Conservation (phyloP, 2,888 invertebrate genomes). For the Antitype chi region DNA sequence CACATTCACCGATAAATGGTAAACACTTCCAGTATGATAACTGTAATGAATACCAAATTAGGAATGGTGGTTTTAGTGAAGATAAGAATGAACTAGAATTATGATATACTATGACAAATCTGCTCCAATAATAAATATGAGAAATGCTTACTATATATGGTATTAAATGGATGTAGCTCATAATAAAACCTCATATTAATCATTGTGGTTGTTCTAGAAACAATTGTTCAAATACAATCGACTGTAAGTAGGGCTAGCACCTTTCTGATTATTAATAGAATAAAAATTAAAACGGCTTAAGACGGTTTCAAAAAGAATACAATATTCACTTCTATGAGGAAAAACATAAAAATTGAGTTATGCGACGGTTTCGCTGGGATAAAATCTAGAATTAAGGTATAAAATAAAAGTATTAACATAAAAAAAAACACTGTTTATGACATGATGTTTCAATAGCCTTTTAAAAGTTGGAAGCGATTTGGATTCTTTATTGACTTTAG, state of each 20-base stretch:
- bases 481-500: no score
- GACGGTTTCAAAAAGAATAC: no score
- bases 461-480: no score
- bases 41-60: conserved; percentile 15
- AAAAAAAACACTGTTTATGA: no score
- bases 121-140: conserved; percentile 1
- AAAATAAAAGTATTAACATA: no score
- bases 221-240: conserved; percentile 64
- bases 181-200: conserved; percentile 44
- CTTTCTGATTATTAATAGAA: no score
- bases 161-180: conserved; percentile 23
- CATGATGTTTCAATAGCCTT: no score
- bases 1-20: background rate
- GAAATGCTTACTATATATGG: background rate
- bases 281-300: no score
- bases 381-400: no score
- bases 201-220: conserved; percentile 27
- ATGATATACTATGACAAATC: conserved; percentile 18
- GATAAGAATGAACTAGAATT: background rate
- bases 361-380: no score
- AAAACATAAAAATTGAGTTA: no score
- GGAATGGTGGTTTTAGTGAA: background rate
- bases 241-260: conserved; percentile 45
- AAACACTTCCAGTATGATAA: conserved; percentile 13
- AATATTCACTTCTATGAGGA: no score